These are phyloP conservation scores for Ianthella basta DNA, from an alignment of 37 sponge, comb jelly and placozoan species.

Conservation along the genomic window DNA sequence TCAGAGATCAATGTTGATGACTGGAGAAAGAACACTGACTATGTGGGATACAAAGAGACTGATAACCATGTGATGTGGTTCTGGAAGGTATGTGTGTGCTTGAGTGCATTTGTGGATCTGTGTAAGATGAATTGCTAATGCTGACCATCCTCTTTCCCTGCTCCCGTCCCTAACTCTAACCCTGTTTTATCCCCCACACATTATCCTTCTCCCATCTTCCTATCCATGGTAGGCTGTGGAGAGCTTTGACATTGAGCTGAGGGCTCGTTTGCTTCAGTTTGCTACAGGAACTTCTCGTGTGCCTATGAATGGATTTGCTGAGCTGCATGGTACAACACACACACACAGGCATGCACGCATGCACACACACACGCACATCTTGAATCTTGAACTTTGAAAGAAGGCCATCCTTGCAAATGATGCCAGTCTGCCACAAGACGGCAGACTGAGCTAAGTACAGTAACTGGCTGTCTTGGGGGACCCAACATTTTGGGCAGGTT, in stretches of 20 bases:
- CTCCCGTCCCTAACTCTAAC: too few relatives aligned
- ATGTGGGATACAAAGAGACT: conserved; percentile 71
- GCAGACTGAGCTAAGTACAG: too few relatives aligned
- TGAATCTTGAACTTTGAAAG: too few relatives aligned
- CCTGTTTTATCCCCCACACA: too few relatives aligned
- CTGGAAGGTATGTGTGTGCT: conserved; percentile 84
- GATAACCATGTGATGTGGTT: conserved; percentile 92
- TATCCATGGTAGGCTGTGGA: conserved; percentile 67
- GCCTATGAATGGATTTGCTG: conserved; percentile 99
- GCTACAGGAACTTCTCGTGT: conserved; percentile 98
- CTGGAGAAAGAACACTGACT: conserved; percentile 89
- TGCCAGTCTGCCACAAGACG: too few relatives aligned
- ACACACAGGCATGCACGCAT: neutral
- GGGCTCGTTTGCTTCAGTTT: conserved; percentile 93
- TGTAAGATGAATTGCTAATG: conserved; percentile 2
- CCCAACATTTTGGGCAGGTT: too few relatives aligned
- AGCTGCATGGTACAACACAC: conserved; percentile 87
- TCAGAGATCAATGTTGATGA: conserved; percentile 93
- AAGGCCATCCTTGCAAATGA: too few relatives aligned
- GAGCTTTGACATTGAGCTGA: conserved; percentile 88
- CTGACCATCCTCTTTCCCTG: neutral
- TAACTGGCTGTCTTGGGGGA: too few relatives aligned
- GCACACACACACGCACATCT: too few relatives aligned
- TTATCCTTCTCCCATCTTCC: neutral
- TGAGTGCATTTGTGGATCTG: too few relatives aligned